Evolutionary conservation across 2,113 vertebrate genomes (phyloP).

Genomic region (Anhinga anhinga): DNA sequence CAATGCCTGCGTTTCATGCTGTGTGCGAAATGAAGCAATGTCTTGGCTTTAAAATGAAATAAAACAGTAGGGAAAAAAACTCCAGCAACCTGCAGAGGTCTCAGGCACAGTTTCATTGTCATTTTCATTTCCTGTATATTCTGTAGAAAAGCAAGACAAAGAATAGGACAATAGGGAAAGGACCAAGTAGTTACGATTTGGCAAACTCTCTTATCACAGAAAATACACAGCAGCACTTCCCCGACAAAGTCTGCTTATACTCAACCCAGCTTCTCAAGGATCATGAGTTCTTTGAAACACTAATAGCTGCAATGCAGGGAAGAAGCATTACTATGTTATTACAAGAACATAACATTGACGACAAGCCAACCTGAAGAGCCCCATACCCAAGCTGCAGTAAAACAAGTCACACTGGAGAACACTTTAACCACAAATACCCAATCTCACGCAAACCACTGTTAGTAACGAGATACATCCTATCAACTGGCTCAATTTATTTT

Average conservation of each 20-base stretch:
- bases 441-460: not conserved
- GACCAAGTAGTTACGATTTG: conserved; percentile 49
- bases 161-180: conserved; percentile 77
- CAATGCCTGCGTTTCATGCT: conserved; percentile 72
- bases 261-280: not conserved
- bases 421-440: not conserved
- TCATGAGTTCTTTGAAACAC: not conserved
- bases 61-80: conserved; percentile 75
- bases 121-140: conserved; percentile 94
- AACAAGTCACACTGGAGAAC: not conserved
- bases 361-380: not conserved
- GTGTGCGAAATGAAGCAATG: conserved; percentile 62
- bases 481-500: not conserved
- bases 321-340: not conserved
- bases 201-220: not conserved
- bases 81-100: conserved; percentile 91
- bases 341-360: not conserved
- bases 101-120: conserved; percentile 91
- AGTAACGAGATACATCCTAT: not conserved
- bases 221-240: not conserved
- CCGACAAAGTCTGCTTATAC: not conserved
- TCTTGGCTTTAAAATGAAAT: conserved; percentile 60
- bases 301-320: not conserved
- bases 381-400: not conserved
- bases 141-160: conserved; percentile 88